Conservation (phyloP, 2,888 invertebrate species). For the Cantharis flavilabris region DNA sequence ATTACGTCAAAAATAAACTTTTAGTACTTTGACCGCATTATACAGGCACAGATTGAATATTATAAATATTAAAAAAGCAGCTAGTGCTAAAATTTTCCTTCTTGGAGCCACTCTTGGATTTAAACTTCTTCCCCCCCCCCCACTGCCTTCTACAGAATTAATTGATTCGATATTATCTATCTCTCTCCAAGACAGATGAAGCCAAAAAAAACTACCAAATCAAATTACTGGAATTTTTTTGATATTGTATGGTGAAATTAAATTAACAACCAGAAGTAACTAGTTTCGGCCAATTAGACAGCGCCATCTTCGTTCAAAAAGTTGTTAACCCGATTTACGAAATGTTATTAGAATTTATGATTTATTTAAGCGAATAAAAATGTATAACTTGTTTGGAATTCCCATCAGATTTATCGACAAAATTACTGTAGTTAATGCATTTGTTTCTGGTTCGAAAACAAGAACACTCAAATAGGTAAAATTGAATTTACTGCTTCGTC, state of each 20-base stretch:
- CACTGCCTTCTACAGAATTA: too few relatives aligned
- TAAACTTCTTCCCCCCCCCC: too few relatives aligned
- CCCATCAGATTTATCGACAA: background rate
- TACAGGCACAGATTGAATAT: background rate
- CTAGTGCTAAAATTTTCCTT: background rate
- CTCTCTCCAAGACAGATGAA: too few relatives aligned
- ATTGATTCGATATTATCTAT: too few relatives aligned
- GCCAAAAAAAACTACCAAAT: too few relatives aligned
- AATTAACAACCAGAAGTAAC: too few relatives aligned
- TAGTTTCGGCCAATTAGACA: too few relatives aligned
- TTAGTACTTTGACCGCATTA: background rate
- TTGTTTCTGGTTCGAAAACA: background rate
- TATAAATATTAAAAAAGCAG: background rate
- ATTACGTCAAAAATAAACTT: background rate
- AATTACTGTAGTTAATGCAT: slow-evolving; percentile 7
- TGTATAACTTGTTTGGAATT: background rate
- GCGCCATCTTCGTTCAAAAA: background rate
- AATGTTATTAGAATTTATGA: background rate
- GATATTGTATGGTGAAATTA: too few relatives aligned
- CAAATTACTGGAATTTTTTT: too few relatives aligned
- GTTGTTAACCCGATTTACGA: background rate
- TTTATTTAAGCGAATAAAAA: background rate
- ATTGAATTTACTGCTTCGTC: slow-evolving; percentile 15
- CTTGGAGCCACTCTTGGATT: too few relatives aligned
- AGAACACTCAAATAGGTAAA: slow-evolving; percentile 7